These are phyloP conservation scores for Urosaurus nigricauda DNA, from an alignment of 2,797 vertebrate species.

Conservation along the genomic window DNA sequence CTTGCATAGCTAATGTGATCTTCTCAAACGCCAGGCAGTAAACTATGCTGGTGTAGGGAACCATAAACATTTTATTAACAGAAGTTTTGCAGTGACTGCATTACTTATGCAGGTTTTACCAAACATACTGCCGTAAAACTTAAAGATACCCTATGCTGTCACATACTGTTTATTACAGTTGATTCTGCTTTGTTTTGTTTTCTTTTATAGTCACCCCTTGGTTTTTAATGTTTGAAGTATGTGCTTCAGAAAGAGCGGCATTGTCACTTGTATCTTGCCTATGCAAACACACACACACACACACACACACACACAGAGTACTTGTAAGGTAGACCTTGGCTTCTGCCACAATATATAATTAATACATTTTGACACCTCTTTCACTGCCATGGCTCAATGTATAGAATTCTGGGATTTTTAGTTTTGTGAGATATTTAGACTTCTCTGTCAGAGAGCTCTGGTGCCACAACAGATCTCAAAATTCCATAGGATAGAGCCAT, in stretches of 20 bases:
- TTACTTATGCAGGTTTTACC: slow-evolving; percentile 49
- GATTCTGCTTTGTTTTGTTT: slow-evolving; percentile 62
- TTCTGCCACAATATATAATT: no score
- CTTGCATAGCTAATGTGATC: slow-evolving; percentile 23
- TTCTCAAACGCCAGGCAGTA: slow-evolving; percentile 27
- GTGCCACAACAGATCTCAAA: no score
- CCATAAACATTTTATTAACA: slow-evolving; percentile 26
- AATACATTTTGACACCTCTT: no score
- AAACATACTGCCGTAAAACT: slow-evolving; percentile 60
- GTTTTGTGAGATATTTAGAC: no score
- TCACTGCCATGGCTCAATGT: no score
- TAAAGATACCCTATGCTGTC: slow-evolving; percentile 45
- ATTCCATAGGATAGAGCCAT: no score
- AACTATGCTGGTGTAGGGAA: not conserved
- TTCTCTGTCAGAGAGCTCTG: no score
- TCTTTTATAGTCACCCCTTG: slow-evolving; percentile 37
- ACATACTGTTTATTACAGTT: slow-evolving; percentile 44
- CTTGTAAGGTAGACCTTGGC: slow-evolving; percentile 7
- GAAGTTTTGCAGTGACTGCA: slow-evolving; percentile 42
- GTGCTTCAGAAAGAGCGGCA: not conserved
- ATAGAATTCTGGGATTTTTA: no score
- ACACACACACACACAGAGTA: not conserved
- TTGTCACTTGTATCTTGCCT: slow-evolving; percentile 13
- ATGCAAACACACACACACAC: not conserved
- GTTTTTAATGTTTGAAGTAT: slow-evolving; percentile 41